Percentiles rank a stretch among this genome's conserved stretches.
Evolutionary conservation across 2,797 vertebrate genomes (phyloP).

Genomic region (Arremon aurantiirostris): DNA sequence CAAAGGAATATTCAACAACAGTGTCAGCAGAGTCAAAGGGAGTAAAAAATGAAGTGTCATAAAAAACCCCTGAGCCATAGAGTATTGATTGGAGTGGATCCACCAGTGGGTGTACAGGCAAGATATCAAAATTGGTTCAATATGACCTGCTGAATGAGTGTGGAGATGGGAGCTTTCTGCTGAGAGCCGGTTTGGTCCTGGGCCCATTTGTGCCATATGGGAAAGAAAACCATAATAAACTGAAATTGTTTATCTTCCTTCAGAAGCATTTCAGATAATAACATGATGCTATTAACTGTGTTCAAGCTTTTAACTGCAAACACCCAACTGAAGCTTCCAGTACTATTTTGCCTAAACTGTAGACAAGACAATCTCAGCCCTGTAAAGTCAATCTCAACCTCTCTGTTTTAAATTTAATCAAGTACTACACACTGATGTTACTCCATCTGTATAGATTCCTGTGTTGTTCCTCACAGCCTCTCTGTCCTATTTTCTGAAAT

Average conservation of each 20-base stretch:
- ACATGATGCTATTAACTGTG: background rate
- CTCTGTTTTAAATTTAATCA: background rate
- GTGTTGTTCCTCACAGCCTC: background rate
- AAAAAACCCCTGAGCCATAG: background rate
- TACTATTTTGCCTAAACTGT: background rate
- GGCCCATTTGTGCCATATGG: constrained; percentile 3
- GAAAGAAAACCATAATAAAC: background rate
- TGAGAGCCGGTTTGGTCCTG: constrained; percentile 9
- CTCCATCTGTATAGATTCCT: background rate
- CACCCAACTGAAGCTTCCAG: background rate
- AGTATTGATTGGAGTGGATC: background rate
- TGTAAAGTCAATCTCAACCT: background rate
- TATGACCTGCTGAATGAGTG: background rate
- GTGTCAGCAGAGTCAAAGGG: background rate
- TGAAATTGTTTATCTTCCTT: constrained; percentile 8
- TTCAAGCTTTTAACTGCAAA: background rate
- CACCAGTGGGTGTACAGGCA: background rate
- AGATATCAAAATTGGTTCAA: background rate
- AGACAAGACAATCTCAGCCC: background rate
- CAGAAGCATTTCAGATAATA: background rate
- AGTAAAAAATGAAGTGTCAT: background rate
- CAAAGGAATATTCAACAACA: background rate
- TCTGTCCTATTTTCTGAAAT: background rate
- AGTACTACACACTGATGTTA: background rate
- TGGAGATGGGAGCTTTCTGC: background rate